Evolutionary conservation across 2,797 vertebrate species (phyloP).

Genomic region (Sus cebifrons): DNA sequence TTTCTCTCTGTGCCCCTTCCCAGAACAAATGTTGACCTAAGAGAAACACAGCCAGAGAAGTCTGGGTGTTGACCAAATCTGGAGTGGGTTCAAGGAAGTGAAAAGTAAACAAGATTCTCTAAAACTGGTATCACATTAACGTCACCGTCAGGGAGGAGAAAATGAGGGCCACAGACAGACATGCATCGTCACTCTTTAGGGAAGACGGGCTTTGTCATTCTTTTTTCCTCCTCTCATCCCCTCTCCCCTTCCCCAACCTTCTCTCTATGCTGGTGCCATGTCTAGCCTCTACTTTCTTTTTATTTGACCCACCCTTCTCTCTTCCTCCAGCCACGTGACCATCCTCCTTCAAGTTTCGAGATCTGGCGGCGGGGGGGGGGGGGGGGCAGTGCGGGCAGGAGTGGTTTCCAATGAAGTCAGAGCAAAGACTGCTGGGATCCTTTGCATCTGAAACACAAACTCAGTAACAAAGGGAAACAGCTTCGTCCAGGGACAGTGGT

Average conservation of each 20-base stretch:
- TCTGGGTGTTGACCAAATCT: not conserved
- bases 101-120: not conserved
- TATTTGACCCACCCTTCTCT: not conserved
- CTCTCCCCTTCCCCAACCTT: too few relatives aligned
- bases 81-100: not conserved
- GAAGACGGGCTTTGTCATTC: not conserved
- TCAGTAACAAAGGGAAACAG: not conserved
- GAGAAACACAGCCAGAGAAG: not conserved
- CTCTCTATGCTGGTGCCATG: fast-evolving
- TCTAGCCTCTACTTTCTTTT: not conserved
- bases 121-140: not conserved
- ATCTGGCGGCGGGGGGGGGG: not conserved
- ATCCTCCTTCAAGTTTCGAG: not conserved
- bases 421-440: not conserved
- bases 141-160: not conserved
- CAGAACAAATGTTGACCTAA: not conserved
- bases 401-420: not conserved
- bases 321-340: not conserved
- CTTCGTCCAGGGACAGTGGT: not conserved
- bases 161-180: fast-evolving
- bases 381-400: fast-evolving
- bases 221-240: not conserved
- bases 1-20: not conserved
- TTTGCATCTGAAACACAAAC: not conserved
- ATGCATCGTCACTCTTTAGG: too few relatives aligned